Conservation (phyloP, 2,113 vertebrate genomes). For the Brachirus orientalis region DNA sequence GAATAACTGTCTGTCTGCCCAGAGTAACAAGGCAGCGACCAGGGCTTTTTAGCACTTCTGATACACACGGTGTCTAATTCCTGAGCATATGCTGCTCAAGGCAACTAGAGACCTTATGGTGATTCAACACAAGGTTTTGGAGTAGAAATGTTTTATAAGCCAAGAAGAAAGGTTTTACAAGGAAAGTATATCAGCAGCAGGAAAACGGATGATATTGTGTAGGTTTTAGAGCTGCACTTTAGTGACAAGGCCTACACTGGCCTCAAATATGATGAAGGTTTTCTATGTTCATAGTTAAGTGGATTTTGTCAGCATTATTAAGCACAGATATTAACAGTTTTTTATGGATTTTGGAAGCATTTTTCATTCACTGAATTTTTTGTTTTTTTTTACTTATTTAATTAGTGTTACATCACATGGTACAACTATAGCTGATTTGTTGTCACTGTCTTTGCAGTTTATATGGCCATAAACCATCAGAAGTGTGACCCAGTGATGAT, state of each 20-base stretch:
- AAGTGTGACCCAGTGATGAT: no score
- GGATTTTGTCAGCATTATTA: no score
- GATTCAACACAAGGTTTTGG: slow-evolving; percentile 43
- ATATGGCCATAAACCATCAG: no score
- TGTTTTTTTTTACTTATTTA: no score
- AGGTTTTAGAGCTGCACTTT: slow-evolving; percentile 28
- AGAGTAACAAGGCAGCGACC: slow-evolving; percentile 31
- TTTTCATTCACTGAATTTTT: no score
- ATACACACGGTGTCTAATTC: slow-evolving; percentile 59
- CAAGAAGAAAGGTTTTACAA: slow-evolving; percentile 34
- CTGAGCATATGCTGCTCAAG: slow-evolving; percentile 36
- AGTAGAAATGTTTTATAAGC: slow-evolving; percentile 73
- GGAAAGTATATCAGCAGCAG: neutral
- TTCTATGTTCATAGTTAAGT: no score
- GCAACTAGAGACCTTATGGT: slow-evolving; percentile 59
- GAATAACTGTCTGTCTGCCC: slow-evolving; percentile 55
- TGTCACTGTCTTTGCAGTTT: no score
- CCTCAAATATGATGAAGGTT: no score
- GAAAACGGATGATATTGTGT: slow-evolving; percentile 14
- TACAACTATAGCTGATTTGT: no score
- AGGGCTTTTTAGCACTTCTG: slow-evolving; percentile 48
- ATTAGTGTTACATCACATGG: no score
- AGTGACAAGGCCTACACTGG: slow-evolving; percentile 13
- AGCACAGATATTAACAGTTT: no score
- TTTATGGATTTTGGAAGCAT: no score